Evolutionary conservation across 2,888 invertebrate species (phyloP).

Genomic region (Gordius sp.): DNA sequence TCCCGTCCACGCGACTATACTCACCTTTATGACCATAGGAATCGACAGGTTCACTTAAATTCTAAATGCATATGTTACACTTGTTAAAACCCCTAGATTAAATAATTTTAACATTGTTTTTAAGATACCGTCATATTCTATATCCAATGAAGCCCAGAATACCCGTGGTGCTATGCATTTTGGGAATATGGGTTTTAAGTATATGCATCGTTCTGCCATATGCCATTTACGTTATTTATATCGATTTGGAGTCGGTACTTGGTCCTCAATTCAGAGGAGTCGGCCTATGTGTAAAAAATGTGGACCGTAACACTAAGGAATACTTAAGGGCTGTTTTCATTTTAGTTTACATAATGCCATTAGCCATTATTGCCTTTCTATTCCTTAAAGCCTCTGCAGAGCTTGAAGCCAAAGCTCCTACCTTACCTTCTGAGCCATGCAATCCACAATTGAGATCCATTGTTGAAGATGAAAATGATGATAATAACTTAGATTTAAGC

Average conservation of each 20-base stretch:
- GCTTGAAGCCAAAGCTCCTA: conserved; percentile 27
- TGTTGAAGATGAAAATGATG: too few species aligned
- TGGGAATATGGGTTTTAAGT: conserved; percentile 44
- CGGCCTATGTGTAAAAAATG: conserved; percentile 26
- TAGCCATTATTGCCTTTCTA: conserved; percentile 38
- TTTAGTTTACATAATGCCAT: conserved; percentile 33
- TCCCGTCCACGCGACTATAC: conserved; percentile 42
- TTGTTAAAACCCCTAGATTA: background rate
- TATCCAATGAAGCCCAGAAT: conserved; percentile 38
- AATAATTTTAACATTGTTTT: background rate
- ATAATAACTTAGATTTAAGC: too few species aligned
- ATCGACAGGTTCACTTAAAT: conserved; percentile 34
- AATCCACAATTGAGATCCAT: too few species aligned
- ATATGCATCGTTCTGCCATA: conserved; percentile 45
- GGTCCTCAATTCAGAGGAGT: conserved; percentile 24
- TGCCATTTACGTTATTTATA: conserved; percentile 44
- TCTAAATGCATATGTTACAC: background rate
- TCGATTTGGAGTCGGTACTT: conserved; percentile 39
- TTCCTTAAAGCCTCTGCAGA: conserved; percentile 41
- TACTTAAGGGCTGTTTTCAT: conserved; percentile 28
- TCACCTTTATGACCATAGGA: conserved; percentile 42
- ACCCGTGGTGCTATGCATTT: conserved; percentile 41
- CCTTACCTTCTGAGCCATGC: too few species aligned
- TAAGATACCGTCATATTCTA: conserved; percentile 37
- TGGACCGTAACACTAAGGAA: conserved; percentile 25